Percentiles rank a stretch among this genome's conserved stretches.
Evolutionary conservation across 1,140 invertebrate species (phyloP).

Genomic region (Cydia amplana): DNA sequence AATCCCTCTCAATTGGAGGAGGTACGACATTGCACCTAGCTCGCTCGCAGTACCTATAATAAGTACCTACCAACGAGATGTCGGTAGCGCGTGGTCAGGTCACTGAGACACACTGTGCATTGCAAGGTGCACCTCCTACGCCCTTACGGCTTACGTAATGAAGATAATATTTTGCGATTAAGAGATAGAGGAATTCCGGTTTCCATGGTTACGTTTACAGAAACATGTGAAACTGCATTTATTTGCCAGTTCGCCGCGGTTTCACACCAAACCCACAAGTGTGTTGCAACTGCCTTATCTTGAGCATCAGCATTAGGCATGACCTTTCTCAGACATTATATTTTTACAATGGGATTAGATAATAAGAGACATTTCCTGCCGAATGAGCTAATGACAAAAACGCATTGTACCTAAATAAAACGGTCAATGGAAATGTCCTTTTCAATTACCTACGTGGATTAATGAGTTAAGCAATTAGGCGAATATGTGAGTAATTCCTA

Average conservation of each 20-base stretch:
- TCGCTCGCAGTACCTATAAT: no score
- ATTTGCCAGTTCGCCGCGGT: constrained; percentile 5
- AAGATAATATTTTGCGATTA: background rate
- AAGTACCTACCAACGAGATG: no score
- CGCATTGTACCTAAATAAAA: constrained; percentile 13
- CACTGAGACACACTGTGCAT: background rate
- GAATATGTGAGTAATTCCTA: background rate
- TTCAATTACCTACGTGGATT: constrained; percentile 17
- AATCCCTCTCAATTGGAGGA: no score
- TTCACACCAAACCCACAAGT: constrained; percentile 26
- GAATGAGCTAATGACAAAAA: constrained; percentile 31
- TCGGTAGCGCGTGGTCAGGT: background rate
- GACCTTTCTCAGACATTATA: constrained; percentile 32
- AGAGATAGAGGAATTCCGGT: background rate
- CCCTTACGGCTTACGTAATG: background rate
- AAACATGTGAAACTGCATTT: constrained; percentile 15
- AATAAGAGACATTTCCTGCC: constrained; percentile 31
- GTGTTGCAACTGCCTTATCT: constrained; percentile 29
- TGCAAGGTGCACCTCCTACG: background rate
- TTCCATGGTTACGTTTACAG: constrained; percentile 1
- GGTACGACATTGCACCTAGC: no score
- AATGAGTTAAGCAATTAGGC: constrained; percentile 15
- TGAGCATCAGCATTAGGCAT: constrained; percentile 18
- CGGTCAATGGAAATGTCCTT: constrained; percentile 29
- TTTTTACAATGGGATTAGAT: constrained; percentile 29